Evolutionary conservation across 2,888 invertebrate species (phyloP), one percentile per base, ranked within the genome.

Genomic region (Coremacera marginata): DNA sequence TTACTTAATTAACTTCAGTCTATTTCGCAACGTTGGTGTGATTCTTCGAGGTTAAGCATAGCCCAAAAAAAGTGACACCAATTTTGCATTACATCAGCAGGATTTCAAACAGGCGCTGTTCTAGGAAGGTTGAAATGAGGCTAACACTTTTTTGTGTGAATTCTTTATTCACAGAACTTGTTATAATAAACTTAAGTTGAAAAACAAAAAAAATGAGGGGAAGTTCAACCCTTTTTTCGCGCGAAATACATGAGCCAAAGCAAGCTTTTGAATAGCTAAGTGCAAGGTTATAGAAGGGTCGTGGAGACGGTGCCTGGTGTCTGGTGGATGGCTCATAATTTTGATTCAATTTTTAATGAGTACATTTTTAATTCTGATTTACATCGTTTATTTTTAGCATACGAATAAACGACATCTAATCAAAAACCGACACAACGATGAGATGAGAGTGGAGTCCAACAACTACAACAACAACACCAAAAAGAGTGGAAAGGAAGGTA

Each of bases 301-400:
- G 19, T 22, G 11, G 22, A 22, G 22, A 22, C 55, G 55, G 55
- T 19, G 55, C 1, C 16, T 52, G 19, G 16, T n/a, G 19, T 1
- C 19, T 19, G 55, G 11, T 60, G 37, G 37, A 44, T 34, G n/a
- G 49, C 51, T 44, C 27, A 63, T 31, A 63, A 62, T 73, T 62
- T 31, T 31, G 44, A 49, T 73, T 73, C 51, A 63, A 73, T 52
- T 51, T 73, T 73, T 73, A 73, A 73, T 73, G 73, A 73, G 63
- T 52, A 34, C 62, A 73, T 73, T 73, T 73, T 62, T 62, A 73
- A 73, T 73, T 73, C 9, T 73, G 72, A 44, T 73, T 73, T 73
- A 62, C 62, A 25, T 27, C 27, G 31, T 63, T 60, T 71, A 55
- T 57, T 57, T 25, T 19, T 8, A 19, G 60, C 57, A 51, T 51